A percentile compares a stretch with the other conserved stretches of the same genome.
These are phyloP conservation scores for Shargacucullia verbasci DNA, from an alignment of 2,888 invertebrate species.

Conservation along the genomic window DNA sequence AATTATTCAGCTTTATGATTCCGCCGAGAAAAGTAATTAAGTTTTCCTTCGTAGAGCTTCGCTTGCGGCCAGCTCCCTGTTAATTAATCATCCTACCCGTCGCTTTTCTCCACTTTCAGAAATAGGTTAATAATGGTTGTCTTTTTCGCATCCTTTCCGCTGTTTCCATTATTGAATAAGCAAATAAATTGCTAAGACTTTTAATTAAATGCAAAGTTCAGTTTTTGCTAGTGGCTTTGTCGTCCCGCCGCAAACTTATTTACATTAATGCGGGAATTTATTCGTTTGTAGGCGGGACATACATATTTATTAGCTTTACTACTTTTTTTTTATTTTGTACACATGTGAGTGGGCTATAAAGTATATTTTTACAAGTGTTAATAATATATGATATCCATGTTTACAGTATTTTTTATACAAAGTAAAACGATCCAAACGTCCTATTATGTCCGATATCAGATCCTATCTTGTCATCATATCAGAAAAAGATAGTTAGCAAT, in stretches of 20 bases:
- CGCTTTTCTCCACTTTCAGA: constrained; percentile 76
- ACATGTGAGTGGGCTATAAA: constrained; percentile 9
- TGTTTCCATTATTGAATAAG: constrained; percentile 78
- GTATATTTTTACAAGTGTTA: constrained; percentile 2
- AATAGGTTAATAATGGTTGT: constrained; percentile 81
- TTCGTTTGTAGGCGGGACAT: constrained; percentile 41
- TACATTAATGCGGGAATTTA: constrained; percentile 47
- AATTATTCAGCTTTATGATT: constrained; percentile 83
- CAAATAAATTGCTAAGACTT: constrained; percentile 67
- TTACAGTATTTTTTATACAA: constrained; percentile 2
- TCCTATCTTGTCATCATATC: too few relatives aligned
- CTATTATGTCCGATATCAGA: too few relatives aligned
- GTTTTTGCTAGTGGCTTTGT: constrained; percentile 56
- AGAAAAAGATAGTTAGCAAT: too few relatives aligned
- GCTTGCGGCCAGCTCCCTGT: constrained; percentile 76
- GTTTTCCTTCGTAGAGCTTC: constrained; percentile 77
- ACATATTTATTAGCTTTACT: constrained; percentile 35
- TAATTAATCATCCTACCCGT: constrained; percentile 82
- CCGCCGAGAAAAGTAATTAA: constrained; percentile 83
- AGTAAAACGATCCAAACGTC: too few relatives aligned
- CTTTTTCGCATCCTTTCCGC: constrained; percentile 77
- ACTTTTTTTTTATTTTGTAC: constrained; percentile 30
- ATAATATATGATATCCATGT: constrained; percentile 5
- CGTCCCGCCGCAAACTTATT: constrained; percentile 42
- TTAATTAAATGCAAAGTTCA: constrained; percentile 68